Evolutionary conservation across 2,113 vertebrate genomes (phyloP).

Genomic region (Daubentonia madagascariensis): DNA sequence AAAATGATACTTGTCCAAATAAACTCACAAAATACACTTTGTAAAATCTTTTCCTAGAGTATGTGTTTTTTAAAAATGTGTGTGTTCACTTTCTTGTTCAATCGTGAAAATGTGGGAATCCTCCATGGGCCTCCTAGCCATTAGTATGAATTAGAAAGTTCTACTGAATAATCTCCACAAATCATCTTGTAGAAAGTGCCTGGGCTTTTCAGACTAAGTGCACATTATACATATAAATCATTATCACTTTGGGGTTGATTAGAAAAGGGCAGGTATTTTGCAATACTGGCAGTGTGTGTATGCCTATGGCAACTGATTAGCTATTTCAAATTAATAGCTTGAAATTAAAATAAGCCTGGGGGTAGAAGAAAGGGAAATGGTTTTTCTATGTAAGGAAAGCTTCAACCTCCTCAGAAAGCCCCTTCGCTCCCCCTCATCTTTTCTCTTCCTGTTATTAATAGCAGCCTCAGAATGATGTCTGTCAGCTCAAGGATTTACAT

Average conservation of each 20-base stretch:
- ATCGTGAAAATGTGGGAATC: background rate
- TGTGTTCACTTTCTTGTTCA: background rate
- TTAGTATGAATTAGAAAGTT: slow-evolving; percentile 29
- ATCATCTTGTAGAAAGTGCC: background rate
- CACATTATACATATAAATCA: background rate
- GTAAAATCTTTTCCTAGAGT: background rate
- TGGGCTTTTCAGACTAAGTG: background rate
- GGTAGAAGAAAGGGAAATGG: slow-evolving; percentile 63
- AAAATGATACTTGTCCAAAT: slow-evolving; percentile 20
- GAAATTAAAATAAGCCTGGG: slow-evolving; percentile 61
- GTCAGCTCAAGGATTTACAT: background rate
- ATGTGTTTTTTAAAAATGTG: background rate
- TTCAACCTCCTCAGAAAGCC: slow-evolving; percentile 11
- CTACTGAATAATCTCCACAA: background rate
- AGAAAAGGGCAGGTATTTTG: slow-evolving; percentile 41
- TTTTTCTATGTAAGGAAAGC: slow-evolving; percentile 34
- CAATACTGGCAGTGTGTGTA: background rate
- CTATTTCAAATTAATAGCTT: slow-evolving; percentile 64
- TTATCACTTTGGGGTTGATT: slow-evolving; percentile 28
- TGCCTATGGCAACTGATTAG: slow-evolving; percentile 44
- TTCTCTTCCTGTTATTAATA: slow-evolving; percentile 43
- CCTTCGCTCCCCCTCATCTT: background rate
- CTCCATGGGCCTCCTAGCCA: background rate
- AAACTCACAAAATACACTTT: background rate
- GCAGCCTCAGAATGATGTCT: background rate